phyloP scores from a whole-genome alignment of 2,797 vertebrate genomes.

The Gouania willdenowi region DNA sequence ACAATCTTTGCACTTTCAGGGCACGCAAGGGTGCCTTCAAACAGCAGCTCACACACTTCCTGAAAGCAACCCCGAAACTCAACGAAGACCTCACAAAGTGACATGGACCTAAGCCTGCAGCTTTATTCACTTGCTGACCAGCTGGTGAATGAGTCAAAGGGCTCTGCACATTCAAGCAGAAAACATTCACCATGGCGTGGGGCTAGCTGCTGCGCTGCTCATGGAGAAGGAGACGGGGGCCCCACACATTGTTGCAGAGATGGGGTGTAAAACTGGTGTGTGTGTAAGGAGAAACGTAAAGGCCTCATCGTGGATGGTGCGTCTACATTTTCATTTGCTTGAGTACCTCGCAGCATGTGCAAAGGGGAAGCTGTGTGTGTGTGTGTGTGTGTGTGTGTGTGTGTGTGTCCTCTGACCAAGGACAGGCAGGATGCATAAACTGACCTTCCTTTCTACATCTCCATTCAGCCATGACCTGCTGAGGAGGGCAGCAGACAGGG shows the following conservation, averaged over 20 bases:
- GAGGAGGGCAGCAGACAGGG: conserved; percentile 58
- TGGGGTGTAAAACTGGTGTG: conserved; percentile 34
- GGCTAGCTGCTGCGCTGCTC: conserved; percentile 56
- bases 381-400: conserved; percentile 12
- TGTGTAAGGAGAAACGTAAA: conserved; percentile 22
- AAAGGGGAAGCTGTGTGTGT: no score
- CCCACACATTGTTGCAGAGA: conserved; percentile 42
- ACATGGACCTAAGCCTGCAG: conserved; percentile 88
- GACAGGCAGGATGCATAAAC: conserved; percentile 69
- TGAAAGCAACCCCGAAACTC: conserved; percentile 50
- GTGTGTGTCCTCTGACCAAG: conserved; percentile 51
- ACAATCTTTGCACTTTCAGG: no score
- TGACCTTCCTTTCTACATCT: conserved; percentile 72
- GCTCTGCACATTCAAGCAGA: conserved; percentile 81
- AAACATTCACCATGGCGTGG: conserved; percentile 71
- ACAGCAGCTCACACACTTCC: conserved; percentile 14
- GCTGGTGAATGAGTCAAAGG: conserved; percentile 97
- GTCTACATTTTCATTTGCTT: conserved; percentile 5
- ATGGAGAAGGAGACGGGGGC: conserved; percentile 35
- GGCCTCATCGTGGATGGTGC: conserved; percentile 4
- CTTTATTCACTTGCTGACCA: conserved; percentile 91
- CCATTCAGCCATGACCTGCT: conserved; percentile 72
- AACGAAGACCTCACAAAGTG: conserved; percentile 98
- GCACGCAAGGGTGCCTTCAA: no score
- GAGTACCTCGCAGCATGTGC: not conserved